These are phyloP conservation scores for Lophotis ruficrista DNA, from an alignment of 2,113 vertebrate species.

Conservation along the genomic window DNA sequence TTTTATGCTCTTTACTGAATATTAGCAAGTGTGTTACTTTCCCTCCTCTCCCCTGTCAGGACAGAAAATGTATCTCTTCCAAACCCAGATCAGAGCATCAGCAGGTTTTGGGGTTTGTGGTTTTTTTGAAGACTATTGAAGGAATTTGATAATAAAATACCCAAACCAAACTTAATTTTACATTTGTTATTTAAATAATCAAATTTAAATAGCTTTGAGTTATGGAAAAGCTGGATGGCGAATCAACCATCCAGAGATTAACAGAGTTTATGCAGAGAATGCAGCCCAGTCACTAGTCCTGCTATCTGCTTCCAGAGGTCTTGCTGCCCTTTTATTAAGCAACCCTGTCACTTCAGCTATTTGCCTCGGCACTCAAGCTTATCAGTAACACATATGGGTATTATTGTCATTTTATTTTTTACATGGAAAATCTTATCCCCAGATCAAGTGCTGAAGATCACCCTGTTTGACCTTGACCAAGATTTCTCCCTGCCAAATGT, in stretches of 20 bases:
- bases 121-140: neutral
- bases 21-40: neutral
- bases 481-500: neutral
- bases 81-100: neutral
- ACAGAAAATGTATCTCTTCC: neutral
- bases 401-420: conserved; percentile 3
- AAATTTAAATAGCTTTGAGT: neutral
- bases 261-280: neutral
- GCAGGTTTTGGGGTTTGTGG: neutral
- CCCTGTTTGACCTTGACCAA: neutral
- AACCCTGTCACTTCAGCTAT: neutral
- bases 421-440: conserved; percentile 1
- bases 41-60: neutral
- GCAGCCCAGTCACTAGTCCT: neutral
- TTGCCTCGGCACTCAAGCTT: neutral
- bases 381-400: neutral
- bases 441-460: neutral
- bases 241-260: neutral
- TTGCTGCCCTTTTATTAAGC: neutral
- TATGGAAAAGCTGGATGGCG: neutral
- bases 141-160: neutral
- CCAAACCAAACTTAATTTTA: neutral
- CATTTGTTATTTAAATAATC: neutral
- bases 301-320: neutral
- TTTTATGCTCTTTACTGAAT: neutral